Conservation (phyloP, 2,888 invertebrate species). For the Macrophya alboannulata region DNA sequence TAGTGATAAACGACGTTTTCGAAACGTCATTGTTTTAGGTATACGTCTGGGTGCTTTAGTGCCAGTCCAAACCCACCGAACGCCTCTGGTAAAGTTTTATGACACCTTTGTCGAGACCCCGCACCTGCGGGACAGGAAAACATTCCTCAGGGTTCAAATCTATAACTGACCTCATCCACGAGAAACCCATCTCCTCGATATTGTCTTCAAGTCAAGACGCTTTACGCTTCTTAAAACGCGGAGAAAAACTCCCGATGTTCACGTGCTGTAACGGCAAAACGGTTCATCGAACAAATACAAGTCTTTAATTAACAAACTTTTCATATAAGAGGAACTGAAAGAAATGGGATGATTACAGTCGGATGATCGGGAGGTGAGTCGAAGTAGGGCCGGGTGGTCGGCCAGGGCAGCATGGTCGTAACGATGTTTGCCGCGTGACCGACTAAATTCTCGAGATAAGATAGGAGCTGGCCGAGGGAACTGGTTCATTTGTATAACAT, state of each 20-base stretch:
- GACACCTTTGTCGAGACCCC: slow-evolving; percentile 9
- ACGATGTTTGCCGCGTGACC: slow-evolving; percentile 60
- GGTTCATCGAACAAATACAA: background rate
- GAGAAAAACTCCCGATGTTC: background rate
- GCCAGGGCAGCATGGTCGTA: slow-evolving; percentile 28
- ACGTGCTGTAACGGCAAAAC: background rate
- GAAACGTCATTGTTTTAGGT: slow-evolving; percentile 63
- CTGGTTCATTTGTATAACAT: slow-evolving; percentile 60
- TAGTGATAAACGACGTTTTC: slow-evolving; percentile 68
- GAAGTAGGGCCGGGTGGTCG: slow-evolving; percentile 39
- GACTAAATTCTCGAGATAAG: slow-evolving; percentile 68
- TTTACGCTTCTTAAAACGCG: background rate
- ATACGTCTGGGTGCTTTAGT: slow-evolving; percentile 11
- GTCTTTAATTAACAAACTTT: background rate
- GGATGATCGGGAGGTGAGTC: slow-evolving; percentile 11
- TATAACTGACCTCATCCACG: slow-evolving; percentile 24
- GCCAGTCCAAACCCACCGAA: background rate
- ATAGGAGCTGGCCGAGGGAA: slow-evolving; percentile 61
- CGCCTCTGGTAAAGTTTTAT: slow-evolving; percentile 34
- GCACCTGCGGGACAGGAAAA: slow-evolving; percentile 5
- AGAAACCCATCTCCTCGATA: background rate
- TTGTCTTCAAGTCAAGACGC: background rate
- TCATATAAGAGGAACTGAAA: background rate
- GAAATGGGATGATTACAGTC: background rate
- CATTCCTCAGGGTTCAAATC: slow-evolving; percentile 44